Conservation (phyloP, 2,888 invertebrate genomes). For the Sphinx pinastri region DNA sequence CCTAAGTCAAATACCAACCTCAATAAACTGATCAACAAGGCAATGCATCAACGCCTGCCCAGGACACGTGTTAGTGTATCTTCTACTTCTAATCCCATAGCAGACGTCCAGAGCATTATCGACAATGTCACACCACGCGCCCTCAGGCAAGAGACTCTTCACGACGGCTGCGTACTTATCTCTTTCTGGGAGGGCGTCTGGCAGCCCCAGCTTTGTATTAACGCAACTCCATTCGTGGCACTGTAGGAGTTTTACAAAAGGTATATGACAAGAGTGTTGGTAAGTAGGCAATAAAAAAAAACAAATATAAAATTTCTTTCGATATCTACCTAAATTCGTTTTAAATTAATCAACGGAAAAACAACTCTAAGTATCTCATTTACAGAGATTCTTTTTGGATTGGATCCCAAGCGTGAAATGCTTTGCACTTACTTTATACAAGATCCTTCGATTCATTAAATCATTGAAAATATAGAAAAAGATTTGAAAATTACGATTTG, state of each 20-base stretch:
- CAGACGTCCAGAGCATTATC: conserved; percentile 53
- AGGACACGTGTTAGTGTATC: conserved; percentile 66
- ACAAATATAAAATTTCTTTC: not conserved
- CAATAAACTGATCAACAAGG: conserved; percentile 65
- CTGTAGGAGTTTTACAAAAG: conserved; percentile 44
- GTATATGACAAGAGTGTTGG: not conserved
- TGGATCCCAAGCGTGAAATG: too few species aligned
- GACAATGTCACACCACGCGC: conserved; percentile 56
- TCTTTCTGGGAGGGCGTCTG: conserved; percentile 52
- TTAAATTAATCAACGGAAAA: too few species aligned
- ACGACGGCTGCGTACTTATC: conserved; percentile 46
- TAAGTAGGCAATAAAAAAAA: not conserved
- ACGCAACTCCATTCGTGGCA: conserved; percentile 71
- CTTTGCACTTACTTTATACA: too few species aligned
- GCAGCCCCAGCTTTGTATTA: conserved; percentile 57
- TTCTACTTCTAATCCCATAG: conserved; percentile 52
- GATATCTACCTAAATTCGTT: too few species aligned
- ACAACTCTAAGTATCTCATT: too few species aligned
- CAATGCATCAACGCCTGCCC: conserved; percentile 72
- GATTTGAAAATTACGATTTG: not conserved
- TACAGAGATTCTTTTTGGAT: too few species aligned
- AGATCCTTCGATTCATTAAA: too few species aligned
- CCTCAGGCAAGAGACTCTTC: conserved; percentile 49
- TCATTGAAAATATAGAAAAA: too few species aligned
- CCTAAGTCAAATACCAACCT: conserved; percentile 48